Base-by-base conservation (phyloP, 2,888 invertebrate genomes). In the Temnothorax ravouxi region DNA sequence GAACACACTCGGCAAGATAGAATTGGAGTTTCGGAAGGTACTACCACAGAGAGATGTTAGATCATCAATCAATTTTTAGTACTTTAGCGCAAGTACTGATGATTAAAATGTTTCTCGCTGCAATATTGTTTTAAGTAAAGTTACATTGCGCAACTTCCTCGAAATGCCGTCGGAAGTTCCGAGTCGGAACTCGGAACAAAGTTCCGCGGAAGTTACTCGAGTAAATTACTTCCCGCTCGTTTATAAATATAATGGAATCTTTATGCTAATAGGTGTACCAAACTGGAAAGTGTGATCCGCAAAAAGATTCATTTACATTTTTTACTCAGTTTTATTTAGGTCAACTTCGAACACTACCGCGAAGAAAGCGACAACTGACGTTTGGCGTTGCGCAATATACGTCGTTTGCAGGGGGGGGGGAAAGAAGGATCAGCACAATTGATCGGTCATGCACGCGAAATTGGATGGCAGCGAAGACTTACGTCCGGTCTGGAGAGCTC, bases 221-320 rank as follows among this genome's bases (percentile, higher is more conserved):
- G 11, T n/a, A 69, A 69, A 50, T 50, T 50, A 34, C 71, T 71
- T 72, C 5, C 25, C 38, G 38, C 5, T 56, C 15, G 9, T 54
- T 52, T 69, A n/a, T 9, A 50, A 50, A 34, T 50, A 50, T 29
- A n/a, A 67, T 11, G 29, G 25, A 67, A 34, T 34, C n/a, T 3
- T 52, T 50, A 52, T 50, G 13, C 11, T 34, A 47, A 67, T 29
- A 34, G 18, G 25, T 15, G 15, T 15, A 21, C 13, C 25, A 41
- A 54, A 25, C 5, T 25, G 21, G 34, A 72, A 71, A 72, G 34
- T 72, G 25, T 72, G 25, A 56, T 54, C 1, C 15, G 38, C 15
- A 38, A 38, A 54, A 72, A 72, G 34, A 9, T 21, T 72, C 25
- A 54, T 72, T 72, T 72, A 72, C 4, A 21, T 71, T 38, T 34